Evolutionary conservation across 2,113 vertebrate genomes (phyloP), one percentile per base, ranked within the genome.

Genomic region (Nothocercus julius): DNA sequence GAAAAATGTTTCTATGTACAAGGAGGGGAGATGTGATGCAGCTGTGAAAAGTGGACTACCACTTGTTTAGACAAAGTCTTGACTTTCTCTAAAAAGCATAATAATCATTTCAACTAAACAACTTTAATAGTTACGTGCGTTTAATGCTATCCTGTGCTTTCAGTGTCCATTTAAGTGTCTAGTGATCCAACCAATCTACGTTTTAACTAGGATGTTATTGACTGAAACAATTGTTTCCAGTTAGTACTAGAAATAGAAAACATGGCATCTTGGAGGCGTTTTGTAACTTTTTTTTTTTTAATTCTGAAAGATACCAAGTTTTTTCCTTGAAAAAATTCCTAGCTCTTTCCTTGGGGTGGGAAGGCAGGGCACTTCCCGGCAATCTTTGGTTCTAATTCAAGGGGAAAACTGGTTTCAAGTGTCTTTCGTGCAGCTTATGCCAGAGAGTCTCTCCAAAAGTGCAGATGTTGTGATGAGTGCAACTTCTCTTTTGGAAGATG

Each of bases 171-270:
- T 87, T 47, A 25, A 38, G 28, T 78, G 85, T 72, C 61, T 96
- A 85, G 95, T 90, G 93, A 96, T 28, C 89, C 87, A 83, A 54
- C 28, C 79, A 95, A 3, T 83, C 47, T 72, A 72, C 56, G 91
- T 93, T 78, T 90, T 95, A 90, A 95, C 85, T 96, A 88, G 66
- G 30, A 38, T 66, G 76, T 73, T 90, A 69, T 6, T 93, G 91
- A 44, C 69, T 96, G 93, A 86, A 91, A 47, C 89, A 91, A 20
- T 81, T 77, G 56, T 36, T 93, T 40, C 7, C 72, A 59, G 76
- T 85, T 89, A 84, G 72, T 51, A 10, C 51, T 69, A 7, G 9
- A 82, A 70, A 20, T n/a, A 72, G 53, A 90, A 76, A 92, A 56
- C 4, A 1, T 38, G 34, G 73, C 51, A 61, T 11, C 16, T 56